A percentile compares a stretch with the other conserved stretches of the same genome.
Evolutionary conservation across 2,888 invertebrate genomes (phyloP).

Genomic region (Lasioglossum marginatum): DNA sequence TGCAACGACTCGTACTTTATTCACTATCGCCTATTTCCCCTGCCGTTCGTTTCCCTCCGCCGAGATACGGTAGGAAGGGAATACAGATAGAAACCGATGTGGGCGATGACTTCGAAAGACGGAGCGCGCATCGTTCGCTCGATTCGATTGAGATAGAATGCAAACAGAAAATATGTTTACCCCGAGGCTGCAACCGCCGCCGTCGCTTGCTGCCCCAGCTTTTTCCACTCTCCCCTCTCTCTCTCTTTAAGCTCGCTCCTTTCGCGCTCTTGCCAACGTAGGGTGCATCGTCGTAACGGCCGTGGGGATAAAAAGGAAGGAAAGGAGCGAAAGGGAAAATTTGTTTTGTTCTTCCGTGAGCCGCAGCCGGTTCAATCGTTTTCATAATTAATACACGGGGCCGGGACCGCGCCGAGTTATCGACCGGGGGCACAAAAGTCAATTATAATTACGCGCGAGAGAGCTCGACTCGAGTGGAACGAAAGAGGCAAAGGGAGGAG

Average conservation of each 20-base stretch:
- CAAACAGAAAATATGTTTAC: conserved; percentile 62
- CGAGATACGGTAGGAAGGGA: conserved; percentile 33
- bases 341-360: not conserved
- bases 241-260: too few relatives aligned
- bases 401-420: conserved; percentile 6
- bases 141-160: conserved; percentile 52
- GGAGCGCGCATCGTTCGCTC: conserved; percentile 37
- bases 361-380: conserved; percentile 39
- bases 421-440: conserved; percentile 42
- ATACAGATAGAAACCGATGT: conserved; percentile 36
- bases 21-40: conserved; percentile 28
- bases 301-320: not conserved
- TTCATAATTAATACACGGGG: conserved; percentile 30
- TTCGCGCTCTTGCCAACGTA: not conserved
- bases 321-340: not conserved
- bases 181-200: conserved; percentile 20
- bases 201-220: not conserved
- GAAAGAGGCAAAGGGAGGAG: conserved; percentile 13
- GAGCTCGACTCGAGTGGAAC: conserved; percentile 32
- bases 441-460: conserved; percentile 51
- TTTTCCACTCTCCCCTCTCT: not conserved
- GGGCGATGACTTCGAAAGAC: conserved; percentile 40
- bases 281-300: not conserved
- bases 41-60: not conserved
- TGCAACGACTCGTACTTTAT: conserved; percentile 35